Evolutionary conservation across 1,140 invertebrate species (phyloP).

Genomic region (Muscidifurax raptorellus): DNA sequence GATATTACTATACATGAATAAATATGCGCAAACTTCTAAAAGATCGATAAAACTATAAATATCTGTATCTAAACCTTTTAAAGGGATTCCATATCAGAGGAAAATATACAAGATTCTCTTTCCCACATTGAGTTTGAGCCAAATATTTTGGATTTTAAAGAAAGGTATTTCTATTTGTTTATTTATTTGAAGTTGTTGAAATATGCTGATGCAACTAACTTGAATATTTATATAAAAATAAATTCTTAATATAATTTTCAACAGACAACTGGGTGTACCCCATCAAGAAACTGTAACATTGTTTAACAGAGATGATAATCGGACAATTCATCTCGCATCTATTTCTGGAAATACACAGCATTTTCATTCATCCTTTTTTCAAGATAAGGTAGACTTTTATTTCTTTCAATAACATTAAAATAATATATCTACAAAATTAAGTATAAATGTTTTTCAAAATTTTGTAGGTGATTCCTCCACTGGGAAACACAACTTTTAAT

Average conservation of each 20-base stretch:
- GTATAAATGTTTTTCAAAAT: constrained; percentile 48
- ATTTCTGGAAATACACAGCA: constrained; percentile 91
- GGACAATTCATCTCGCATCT: constrained; percentile 88
- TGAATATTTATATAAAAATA: not conserved
- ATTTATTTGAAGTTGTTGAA: not conserved
- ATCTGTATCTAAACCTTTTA: constrained; percentile 51
- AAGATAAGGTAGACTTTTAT: constrained; percentile 83
- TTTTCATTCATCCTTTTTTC: constrained; percentile 95
- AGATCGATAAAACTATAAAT: not conserved
- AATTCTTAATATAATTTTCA: constrained; percentile 14
- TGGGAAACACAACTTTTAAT: constrained; percentile 95
- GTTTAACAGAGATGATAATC: constrained; percentile 85
- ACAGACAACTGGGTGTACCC: constrained; percentile 88
- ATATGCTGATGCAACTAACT: not conserved
- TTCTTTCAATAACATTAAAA: not conserved
- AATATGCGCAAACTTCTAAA: not conserved
- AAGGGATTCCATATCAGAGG: constrained; percentile 65
- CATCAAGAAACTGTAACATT: constrained; percentile 87
- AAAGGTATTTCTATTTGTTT: constrained; percentile 61
- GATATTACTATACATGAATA: not conserved
- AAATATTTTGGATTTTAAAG: constrained; percentile 71
- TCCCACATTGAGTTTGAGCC: constrained; percentile 70
- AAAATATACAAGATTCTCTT: constrained; percentile 65
- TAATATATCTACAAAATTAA: not conserved
- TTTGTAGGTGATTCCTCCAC: constrained; percentile 87